Base-by-base conservation (phyloP, 2,888 invertebrate genomes). In the Elegia similella region DNA sequence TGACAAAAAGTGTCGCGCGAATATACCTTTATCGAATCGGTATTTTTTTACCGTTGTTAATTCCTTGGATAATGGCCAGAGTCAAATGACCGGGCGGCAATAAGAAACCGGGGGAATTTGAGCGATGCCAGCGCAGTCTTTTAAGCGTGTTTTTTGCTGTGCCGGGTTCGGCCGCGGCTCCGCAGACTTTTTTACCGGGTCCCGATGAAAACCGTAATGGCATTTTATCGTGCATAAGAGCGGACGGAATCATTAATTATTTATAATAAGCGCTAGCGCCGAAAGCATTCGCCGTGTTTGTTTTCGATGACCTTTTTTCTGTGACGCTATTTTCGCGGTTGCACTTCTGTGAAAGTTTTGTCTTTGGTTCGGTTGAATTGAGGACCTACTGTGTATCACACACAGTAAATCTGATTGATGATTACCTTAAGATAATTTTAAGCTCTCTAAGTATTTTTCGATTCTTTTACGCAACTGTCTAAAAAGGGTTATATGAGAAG, bases 201-300 rank as follows among this genome's bases (percentile, higher is more conserved):
- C 77, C 78, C 83, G 82, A 88, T 88, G 89, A 90, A 90, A 90
- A 90, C 89, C 88, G 85, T 90, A 90, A 90, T 89, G 88, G 90
- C 90, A 90, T 90, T 89, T 90, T 89, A 88, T 89, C 86, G 88
- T 89, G 88, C 89, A 89, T 90, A 89, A 88, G 84, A 87, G 88
- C 81, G 77, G 82, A 72, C 75, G 83, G 84, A 88, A 88, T 90
- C 90, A 91, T 91, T 90, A 90, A 90, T 90, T 89, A 91, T 91
- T 91, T 91, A 91, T 90, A 91, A 89, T 89, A 90, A 88, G 86
- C 82, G 80, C 84, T 88, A 88, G 88, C 83, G 83, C 84, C 81
- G 79, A 87, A 84, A 78, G 50, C 38, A 76, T 68, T 68, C 65
- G 75, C 76, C 76, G 76, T 83, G 79, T 84, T 85, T 82, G 78